Evolutionary conservation across 2,113 vertebrate species (phyloP), one percentile per base, ranked within the genome.

Genomic region (Hepsetus odoe): DNA sequence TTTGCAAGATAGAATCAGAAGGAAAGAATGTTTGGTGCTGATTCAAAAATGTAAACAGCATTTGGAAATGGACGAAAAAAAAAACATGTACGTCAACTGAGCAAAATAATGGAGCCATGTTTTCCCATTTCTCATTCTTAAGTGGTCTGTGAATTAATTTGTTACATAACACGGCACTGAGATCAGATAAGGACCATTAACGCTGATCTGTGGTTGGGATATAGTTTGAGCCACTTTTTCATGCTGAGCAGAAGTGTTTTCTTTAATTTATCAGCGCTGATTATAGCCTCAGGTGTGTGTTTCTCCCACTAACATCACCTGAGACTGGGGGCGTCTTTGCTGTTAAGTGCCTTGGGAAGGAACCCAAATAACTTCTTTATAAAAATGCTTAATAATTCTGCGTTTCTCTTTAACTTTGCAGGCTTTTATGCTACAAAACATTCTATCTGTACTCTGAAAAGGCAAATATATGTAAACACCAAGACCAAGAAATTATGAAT

Each of bases 31-130:
- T 68, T 82, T 86, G 83, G 80, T 74, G 28, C 76, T 28, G 78
- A 77, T 82, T 86, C 85, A 86, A 86, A 84, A 84, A 77, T 85
- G 75, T 74, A 80, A 85, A 79, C 74, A 81, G 70, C 51, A 72
- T 84, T 87, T 87, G 58, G 33, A 77, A 56, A 64, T 20, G 68
- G 42, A 46, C 56, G 69, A 79, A 81, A 79, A 81, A 49, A 74
- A 59, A 24, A 46, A 77, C 76, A 72, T 49, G 58, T 56, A 84
- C 35, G 68, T 72, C 49, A 77, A 80, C 56, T 65, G 42, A 58
- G 65, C 49, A 51, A 72, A 83, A 73, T 13, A 72, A 75, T 42
- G 14, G 46, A 81, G 44, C 56, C 73, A 14, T 71, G 79, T 74
- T 79, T 70, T 80, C 49, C 65, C 58, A 16, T 78, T 71, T 53